Conservation (phyloP, 2,113 vertebrate species). For the Mandrillus leucophaeus region DNA sequence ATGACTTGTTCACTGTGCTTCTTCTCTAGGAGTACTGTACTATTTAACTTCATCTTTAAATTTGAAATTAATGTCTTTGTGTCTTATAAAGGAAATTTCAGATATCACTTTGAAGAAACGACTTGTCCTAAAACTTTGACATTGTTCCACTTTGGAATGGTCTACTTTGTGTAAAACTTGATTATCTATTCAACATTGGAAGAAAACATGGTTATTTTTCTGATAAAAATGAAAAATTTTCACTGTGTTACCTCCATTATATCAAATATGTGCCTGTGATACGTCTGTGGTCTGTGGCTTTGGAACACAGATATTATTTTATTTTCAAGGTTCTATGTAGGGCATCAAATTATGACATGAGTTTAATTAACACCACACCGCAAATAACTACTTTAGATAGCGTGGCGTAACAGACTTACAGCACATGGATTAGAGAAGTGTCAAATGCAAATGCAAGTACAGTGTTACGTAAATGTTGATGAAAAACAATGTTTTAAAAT, state of each 20-base stretch:
- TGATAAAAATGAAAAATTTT: neutral
- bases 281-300: neutral
- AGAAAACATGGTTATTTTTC: neutral
- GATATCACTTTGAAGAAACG: neutral
- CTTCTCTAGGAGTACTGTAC: neutral
- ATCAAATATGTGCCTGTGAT: neutral
- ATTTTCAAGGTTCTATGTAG: neutral
- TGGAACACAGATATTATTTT: neutral
- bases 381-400: neutral
- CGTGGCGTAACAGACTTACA: rapidly evolving
- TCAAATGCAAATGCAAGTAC: neutral
- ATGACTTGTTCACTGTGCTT: neutral
- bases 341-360: neutral
- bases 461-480: neutral
- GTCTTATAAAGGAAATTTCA: neutral
- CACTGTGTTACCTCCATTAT: neutral
- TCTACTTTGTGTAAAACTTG: neutral
- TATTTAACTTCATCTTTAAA: conserved; percentile 14
- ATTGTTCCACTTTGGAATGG: rapidly evolving
- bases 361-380: neutral
- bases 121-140: neutral
- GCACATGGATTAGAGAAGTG: neutral
- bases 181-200: neutral
- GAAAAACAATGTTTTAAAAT: neutral
- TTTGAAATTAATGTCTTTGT: neutral